Evolutionary conservation across 2,888 invertebrate genomes (phyloP), one percentile per base, ranked within the genome.

Genomic region (Linnaemya vulpina): DNA sequence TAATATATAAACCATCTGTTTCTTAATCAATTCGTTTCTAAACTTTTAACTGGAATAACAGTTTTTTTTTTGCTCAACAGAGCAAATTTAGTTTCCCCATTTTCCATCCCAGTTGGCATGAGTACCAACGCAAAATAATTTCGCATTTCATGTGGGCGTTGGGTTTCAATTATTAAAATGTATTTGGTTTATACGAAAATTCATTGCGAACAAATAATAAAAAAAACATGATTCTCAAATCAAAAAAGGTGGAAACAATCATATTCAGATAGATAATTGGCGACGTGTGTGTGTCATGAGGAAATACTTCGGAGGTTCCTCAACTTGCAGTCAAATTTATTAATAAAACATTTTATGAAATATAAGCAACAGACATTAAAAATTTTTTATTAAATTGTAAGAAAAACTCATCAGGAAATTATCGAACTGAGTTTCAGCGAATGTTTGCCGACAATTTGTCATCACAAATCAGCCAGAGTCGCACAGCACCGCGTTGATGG

Each of bases 121-220:
- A n/a, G 4, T 11, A 40, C 9, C 20, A 0, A 1, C 38, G n/a
- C 55, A 38, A 70, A 40, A n/a, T 65, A 70, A 58, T 13, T 71
- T 22, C 25, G 40, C 11, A 25, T 38, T n/a, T 3, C 40, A 22
- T 43, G 53, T 55, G 70, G 68, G 38, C 35, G 53, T 17, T 70
- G 15, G 13, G 53, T 13, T 55, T 68, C 51, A 51, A 68, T 68
- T 22, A 51, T 7, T n/a, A 51, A 35, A 20, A 11, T 51, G 35
- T 46, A 20, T 55, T n/a, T 70, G 55, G n/a, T 55, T 55, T 43
- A 17, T 40, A 43, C n/a, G 55, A 55, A 65, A 43, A 70, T 25
- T 55, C n/a, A 55, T 58, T 43, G 40, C 22, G 22, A 53, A 15
- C 10, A 13, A 40, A 13, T 40, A 53, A 38, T 20, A n/a, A 68